phyloP scores from a whole-genome alignment of 2,888 invertebrate genomes.

The Cerceris rybyensis region DNA sequence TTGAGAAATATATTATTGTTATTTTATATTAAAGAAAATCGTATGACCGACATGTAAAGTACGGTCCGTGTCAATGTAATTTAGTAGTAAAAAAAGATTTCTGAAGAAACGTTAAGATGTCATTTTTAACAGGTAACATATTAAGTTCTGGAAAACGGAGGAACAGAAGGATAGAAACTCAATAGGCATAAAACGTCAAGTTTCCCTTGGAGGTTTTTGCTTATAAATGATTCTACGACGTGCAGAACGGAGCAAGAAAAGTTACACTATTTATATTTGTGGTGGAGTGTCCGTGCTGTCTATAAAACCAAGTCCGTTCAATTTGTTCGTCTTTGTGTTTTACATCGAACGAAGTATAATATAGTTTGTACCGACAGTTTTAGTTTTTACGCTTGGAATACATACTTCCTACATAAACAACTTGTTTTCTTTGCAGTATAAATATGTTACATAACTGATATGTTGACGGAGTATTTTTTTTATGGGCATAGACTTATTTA shows the following conservation, averaged over 20 bases:
- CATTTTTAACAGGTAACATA: too few species aligned
- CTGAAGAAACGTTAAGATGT: too few species aligned
- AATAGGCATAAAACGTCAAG: slow-evolving; percentile 5
- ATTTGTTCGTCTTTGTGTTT: background rate
- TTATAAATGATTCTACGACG: background rate
- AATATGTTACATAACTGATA: too few species aligned
- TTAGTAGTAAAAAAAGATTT: too few species aligned
- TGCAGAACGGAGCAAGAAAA: too few species aligned
- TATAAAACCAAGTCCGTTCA: background rate
- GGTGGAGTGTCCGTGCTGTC: background rate
- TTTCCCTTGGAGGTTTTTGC: background rate
- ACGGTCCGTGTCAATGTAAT: too few species aligned
- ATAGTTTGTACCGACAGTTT: background rate
- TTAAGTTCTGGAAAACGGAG: background rate
- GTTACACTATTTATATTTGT: background rate
- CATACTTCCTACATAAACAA: background rate
- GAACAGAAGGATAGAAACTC: background rate
- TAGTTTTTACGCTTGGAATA: background rate
- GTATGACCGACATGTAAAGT: too few species aligned
- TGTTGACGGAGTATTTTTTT: too few species aligned
- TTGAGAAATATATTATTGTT: too few species aligned
- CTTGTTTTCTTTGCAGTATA: too few species aligned
- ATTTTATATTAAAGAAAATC: too few species aligned
- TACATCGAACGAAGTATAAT: background rate
- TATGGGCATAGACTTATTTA: too few species aligned